Percentiles rank a stretch among this genome's conserved stretches.
phyloP scores from a whole-genome alignment of 2,888 invertebrate genomes.

The Hypolimnas misippus region DNA sequence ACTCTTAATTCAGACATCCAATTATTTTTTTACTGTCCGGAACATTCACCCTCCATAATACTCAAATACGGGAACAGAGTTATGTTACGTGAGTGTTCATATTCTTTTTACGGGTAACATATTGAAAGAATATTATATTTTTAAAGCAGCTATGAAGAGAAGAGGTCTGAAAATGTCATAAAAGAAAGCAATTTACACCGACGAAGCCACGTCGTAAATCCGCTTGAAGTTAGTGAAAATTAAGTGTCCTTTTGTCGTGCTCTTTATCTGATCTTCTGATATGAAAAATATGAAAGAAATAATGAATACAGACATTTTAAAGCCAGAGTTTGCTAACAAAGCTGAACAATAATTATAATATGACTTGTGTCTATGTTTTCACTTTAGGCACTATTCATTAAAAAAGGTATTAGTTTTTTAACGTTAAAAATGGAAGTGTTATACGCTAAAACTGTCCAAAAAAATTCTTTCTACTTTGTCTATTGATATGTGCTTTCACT shows the following conservation, averaged over 20 bases:
- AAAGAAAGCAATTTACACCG: slow-evolving; percentile 69
- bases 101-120: slow-evolving; percentile 31
- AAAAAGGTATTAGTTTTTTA: too few species aligned
- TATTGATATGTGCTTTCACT: too few species aligned
- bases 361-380: too few species aligned
- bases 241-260: slow-evolving; percentile 66
- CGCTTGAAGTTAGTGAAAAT: slow-evolving; percentile 62
- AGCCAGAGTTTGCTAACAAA: not conserved
- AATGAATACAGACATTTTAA: not conserved
- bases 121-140: slow-evolving; percentile 40
- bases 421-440: too few species aligned
- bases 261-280: slow-evolving; percentile 23
- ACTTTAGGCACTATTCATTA: too few species aligned
- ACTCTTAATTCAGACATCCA: not conserved
- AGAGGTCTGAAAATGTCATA: slow-evolving; percentile 58
- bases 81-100: slow-evolving; percentile 18
- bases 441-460: too few species aligned
- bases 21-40: slow-evolving; percentile 19
- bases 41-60: slow-evolving; percentile 1
- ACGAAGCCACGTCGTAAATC: slow-evolving; percentile 64
- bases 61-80: slow-evolving; percentile 7
- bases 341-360: not conserved
- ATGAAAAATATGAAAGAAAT: slow-evolving; percentile 19
- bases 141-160: slow-evolving; percentile 45
- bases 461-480: too few species aligned